These are phyloP conservation scores for Acinonyx jubatus DNA, from an alignment of 2,113 vertebrate species.

Conservation along the genomic window DNA sequence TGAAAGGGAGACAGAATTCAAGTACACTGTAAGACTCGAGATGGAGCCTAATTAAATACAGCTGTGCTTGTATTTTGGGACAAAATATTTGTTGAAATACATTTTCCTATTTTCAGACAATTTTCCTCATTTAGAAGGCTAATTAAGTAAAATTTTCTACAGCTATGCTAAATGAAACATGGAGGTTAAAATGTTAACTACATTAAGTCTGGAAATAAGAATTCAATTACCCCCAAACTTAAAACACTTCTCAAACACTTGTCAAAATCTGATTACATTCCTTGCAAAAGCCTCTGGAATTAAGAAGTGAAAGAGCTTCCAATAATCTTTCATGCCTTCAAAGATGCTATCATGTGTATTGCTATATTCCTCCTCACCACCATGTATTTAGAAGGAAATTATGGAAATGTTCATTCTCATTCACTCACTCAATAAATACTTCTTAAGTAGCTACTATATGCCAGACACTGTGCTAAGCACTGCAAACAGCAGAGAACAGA, in stretches of 20 bases:
- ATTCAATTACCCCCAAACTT: conserved; percentile 17
- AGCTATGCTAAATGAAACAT: conserved; percentile 58
- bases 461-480: neutral
- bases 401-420: neutral
- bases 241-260: conserved; percentile 27
- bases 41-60: neutral
- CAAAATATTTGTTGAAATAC: conserved; percentile 36
- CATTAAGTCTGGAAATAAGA: conserved; percentile 50
- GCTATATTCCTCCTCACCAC: neutral
- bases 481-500: neutral
- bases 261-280: conserved; percentile 19
- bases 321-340: neutral
- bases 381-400: neutral
- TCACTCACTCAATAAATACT: neutral
- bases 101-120: neutral
- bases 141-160: conserved; percentile 58
- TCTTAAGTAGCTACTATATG: neutral
- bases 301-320: neutral
- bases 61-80: neutral
- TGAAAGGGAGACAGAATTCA: neutral
- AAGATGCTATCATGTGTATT: neutral
- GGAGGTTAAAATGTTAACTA: conserved; percentile 41
- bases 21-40: neutral
- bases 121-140: neutral
- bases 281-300: neutral